Percentiles rank a stretch among this genome's conserved stretches.
Conservation (phyloP, 2,888 invertebrate genomes). For the Aricia artaxerxes region DNA sequence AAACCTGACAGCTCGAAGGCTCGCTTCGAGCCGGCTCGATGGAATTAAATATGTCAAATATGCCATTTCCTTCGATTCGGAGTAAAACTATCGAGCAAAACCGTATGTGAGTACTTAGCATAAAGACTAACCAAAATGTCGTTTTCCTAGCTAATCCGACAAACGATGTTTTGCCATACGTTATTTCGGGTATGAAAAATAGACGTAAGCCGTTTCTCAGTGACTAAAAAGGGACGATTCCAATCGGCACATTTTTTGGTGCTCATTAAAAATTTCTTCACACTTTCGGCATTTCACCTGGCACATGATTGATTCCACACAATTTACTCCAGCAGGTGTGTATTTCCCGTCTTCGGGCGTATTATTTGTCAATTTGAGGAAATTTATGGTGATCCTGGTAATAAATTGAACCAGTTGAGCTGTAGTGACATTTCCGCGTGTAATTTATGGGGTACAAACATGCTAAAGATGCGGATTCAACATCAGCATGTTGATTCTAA, state of each 20-base stretch:
- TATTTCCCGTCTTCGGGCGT: neutral
- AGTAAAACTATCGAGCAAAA: no score
- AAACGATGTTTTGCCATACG: neutral
- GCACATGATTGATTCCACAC: constrained; percentile 17
- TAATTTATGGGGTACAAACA: constrained; percentile 19
- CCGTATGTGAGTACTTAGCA: no score
- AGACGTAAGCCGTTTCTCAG: neutral
- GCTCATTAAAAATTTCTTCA: neutral
- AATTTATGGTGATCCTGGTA: constrained; percentile 20
- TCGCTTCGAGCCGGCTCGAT: no score
- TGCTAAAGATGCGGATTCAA: neutral
- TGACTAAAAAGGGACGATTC: neutral
- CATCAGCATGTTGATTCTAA: neutral
- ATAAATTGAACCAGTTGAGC: constrained; percentile 27
- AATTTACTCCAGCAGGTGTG: constrained; percentile 22
- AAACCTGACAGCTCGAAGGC: no score
- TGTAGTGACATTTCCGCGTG: constrained; percentile 22
- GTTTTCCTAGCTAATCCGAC: neutral
- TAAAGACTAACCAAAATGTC: neutral
- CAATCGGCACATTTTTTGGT: neutral
- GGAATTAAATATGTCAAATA: no score
- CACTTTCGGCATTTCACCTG: constrained; percentile 20
- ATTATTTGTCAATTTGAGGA: constrained; percentile 27
- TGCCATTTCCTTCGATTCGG: no score
- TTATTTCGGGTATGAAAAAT: neutral